Base-by-base conservation (phyloP, 2,797 vertebrate species). In the Darevskia nairensis region DNA sequence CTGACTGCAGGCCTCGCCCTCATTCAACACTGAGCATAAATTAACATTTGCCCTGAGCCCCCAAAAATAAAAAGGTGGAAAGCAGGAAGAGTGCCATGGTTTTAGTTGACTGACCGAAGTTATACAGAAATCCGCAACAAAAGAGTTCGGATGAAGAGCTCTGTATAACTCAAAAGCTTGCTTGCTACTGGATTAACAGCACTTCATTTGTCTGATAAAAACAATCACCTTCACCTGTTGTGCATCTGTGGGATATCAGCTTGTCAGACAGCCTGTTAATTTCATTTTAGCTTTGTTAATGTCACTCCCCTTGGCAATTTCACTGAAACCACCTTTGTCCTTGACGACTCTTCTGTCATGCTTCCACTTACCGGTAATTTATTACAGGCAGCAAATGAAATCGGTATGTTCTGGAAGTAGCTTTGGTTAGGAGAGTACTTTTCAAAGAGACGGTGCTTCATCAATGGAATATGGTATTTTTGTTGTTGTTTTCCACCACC, bases 301-400 rank as follows among this genome's bases (percentile, higher is more conserved):
- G 41, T 68, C 23, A 66, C n/a, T 82, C 80, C 55, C 71, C 44
- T 29, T 32, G 17, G 55, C 86, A 44, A 66, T 87, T 82, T 76
- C 41, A 77, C n/a, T 68, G 46, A 27, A 68, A 39, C 41, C 32
- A 76, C 44, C 7, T 68, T 82, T 81, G 13, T 68, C 41, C 72
- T 76, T 68, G 59, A 29, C 13, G 35, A 35, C 64, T 80, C 32
- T 71, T 69, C 46, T 71, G n/a, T 50, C 77, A 79, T 25, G 25
- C 68, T 61, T 3, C 68, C 6, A 35, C 69, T 32, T 44, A 35
- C 35, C 35, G 35, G 35, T 35, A 29, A 81, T 81, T 81, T 80
- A 44, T 87, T 74, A 74, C 6, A 44, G 19, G 61, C 29, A n/a
- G 15, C 71, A 87, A 82, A 87, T 75, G 69, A 61, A 61, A 61